A percentile compares a stretch with the other conserved stretches of the same genome.
Evolutionary conservation across 2,888 invertebrate genomes (phyloP).

Genomic region (Eilema griseolum): DNA sequence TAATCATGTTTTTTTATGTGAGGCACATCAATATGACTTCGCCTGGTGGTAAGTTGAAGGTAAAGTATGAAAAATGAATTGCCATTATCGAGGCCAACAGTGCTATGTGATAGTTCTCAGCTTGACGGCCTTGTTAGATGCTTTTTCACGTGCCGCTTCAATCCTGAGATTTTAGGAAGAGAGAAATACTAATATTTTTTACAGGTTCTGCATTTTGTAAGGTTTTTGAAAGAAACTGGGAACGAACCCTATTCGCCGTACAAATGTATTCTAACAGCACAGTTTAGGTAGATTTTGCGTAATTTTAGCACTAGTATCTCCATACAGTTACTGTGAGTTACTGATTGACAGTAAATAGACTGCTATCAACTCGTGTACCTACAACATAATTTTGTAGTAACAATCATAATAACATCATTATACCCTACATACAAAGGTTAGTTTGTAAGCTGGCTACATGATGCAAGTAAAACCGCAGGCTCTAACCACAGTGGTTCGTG

Average conservation of each 20-base stretch:
- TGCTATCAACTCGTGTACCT: neutral
- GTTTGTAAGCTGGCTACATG: neutral
- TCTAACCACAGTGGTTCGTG: slow-evolving; percentile 8
- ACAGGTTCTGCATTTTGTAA: too few relatives aligned
- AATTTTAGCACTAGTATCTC: neutral
- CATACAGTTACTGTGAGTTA: too few relatives aligned
- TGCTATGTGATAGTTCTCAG: neutral
- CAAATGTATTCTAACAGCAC: too few relatives aligned
- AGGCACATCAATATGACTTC: neutral
- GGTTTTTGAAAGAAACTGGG: too few relatives aligned
- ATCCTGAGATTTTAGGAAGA: neutral
- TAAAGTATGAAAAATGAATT: too few relatives aligned
- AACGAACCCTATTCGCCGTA: too few relatives aligned
- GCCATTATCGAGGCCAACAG: too few relatives aligned
- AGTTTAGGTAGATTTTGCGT: too few relatives aligned
- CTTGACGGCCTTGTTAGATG: neutral
- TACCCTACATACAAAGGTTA: too few relatives aligned
- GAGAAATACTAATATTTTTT: neutral
- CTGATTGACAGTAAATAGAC: neutral
- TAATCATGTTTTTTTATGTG: neutral
- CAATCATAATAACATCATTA: neutral
- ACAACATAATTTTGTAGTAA: neutral
- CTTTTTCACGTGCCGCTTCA: neutral
- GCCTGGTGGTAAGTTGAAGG: neutral
- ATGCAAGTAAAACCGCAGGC: slow-evolving; percentile 13